phyloP scores from a whole-genome alignment of 1,140 invertebrate genomes.

The Drosophila punjabiensis region DNA sequence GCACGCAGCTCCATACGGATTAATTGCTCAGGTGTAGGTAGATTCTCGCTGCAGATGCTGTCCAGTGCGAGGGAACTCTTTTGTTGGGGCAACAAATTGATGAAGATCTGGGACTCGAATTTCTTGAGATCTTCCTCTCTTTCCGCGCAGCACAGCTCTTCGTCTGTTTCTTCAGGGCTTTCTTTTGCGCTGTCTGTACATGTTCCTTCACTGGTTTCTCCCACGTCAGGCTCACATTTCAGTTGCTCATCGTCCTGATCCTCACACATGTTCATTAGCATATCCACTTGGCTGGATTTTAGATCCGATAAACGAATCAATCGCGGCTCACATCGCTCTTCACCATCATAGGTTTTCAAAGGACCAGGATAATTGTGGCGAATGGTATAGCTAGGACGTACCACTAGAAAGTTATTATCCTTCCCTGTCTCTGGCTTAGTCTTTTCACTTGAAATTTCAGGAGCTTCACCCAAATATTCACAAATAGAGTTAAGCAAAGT shows the following conservation, averaged over 20 bases:
- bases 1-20: slow-evolving; percentile 6
- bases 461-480: not conserved
- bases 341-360: slow-evolving; percentile 63
- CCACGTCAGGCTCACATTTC: not conserved
- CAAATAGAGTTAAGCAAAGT: not conserved
- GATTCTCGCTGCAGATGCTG: not conserved
- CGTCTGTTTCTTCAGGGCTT: not conserved
- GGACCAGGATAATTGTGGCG: slow-evolving; percentile 50
- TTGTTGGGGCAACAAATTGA: not conserved
- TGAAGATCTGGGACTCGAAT: not conserved
- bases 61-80: not conserved
- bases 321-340: slow-evolving; percentile 37
- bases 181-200: not conserved
- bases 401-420: not conserved
- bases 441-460: not conserved
- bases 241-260: not conserved
- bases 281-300: not conserved
- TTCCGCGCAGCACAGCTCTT: too few species aligned
- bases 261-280: not conserved
- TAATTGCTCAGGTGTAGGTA: not conserved
- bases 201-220: not conserved
- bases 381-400: slow-evolving; percentile 46
- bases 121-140: not conserved
- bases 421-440: not conserved
- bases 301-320: slow-evolving; percentile 50